phyloP scores from a whole-genome alignment of 1,140 invertebrate genomes.

The Euura lappo region DNA sequence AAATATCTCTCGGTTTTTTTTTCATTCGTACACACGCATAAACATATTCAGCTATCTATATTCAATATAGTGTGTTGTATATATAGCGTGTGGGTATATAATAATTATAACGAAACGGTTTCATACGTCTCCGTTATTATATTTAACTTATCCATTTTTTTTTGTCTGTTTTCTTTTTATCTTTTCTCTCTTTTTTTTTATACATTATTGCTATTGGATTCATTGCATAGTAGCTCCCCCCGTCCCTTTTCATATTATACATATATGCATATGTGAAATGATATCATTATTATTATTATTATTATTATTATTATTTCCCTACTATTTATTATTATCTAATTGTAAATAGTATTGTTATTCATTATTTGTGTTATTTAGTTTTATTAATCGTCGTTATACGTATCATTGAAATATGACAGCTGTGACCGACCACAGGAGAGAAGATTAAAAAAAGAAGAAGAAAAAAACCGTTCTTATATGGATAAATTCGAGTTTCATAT shows the following conservation, averaged over 20 bases:
- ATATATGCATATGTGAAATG: slow-evolving; percentile 15
- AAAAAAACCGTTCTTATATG: too few species aligned
- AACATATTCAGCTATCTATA: too few species aligned
- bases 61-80: too few species aligned
- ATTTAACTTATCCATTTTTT: slow-evolving; percentile 20
- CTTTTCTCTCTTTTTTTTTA: slow-evolving; percentile 29
- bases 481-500: too few species aligned
- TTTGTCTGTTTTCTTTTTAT: slow-evolving; percentile 36
- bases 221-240: slow-evolving; percentile 53
- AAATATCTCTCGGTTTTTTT: too few species aligned
- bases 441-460: too few species aligned
- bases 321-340: slow-evolving; percentile 18
- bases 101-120: too few species aligned
- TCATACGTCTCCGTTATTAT: not conserved
- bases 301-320: not conserved
- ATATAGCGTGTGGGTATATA: too few species aligned
- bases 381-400: slow-evolving; percentile 26
- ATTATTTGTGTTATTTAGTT: not conserved
- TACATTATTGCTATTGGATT: slow-evolving; percentile 57
- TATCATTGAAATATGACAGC: slow-evolving; percentile 18
- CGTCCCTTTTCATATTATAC: too few species aligned
- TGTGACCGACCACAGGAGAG: too few species aligned
- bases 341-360: not conserved
- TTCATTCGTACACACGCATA: too few species aligned
- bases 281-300: slow-evolving; percentile 15